Conservation (phyloP, 2,797 vertebrate species). For the Mus minutoides region DNA sequence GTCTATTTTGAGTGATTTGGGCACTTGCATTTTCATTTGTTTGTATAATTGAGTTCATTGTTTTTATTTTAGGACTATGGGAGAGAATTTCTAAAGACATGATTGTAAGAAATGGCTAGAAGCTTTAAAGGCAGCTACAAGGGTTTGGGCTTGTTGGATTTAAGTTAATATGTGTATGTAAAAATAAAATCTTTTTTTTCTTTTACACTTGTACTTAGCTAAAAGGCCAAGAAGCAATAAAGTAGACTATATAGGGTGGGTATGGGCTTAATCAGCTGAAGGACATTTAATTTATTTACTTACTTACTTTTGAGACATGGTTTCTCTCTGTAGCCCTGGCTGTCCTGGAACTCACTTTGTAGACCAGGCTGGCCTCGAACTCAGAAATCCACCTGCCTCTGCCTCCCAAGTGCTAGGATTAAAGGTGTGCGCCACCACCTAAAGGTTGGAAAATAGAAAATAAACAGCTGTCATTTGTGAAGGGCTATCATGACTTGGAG, state of each 20-base stretch:
- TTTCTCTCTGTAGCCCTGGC: neutral
- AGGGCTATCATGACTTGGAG: too few relatives aligned
- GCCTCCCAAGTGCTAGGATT: neutral
- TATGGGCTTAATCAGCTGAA: neutral
- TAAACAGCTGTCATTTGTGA: neutral
- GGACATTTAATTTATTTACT: neutral
- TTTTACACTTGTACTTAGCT: neutral
- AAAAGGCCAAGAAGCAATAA: neutral
- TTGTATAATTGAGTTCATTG: neutral
- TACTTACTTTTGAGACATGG: neutral
- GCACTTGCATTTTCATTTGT: conserved; percentile 23
- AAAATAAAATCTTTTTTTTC: neutral
- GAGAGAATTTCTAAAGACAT: neutral
- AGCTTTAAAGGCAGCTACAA: neutral
- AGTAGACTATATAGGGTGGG: neutral
- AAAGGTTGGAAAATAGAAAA: neutral
- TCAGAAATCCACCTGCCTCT: neutral
- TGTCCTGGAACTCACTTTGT: neutral
- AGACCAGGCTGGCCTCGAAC: neutral
- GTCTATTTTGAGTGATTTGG: conserved; percentile 23
- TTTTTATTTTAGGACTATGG: neutral
- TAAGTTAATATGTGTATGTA: neutral
- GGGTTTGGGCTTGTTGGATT: neutral
- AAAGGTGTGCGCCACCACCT: neutral
- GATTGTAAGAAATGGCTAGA: neutral